Base-by-base conservation (phyloP, 1,140 invertebrate genomes). In the Matsumurasca onukii region DNA sequence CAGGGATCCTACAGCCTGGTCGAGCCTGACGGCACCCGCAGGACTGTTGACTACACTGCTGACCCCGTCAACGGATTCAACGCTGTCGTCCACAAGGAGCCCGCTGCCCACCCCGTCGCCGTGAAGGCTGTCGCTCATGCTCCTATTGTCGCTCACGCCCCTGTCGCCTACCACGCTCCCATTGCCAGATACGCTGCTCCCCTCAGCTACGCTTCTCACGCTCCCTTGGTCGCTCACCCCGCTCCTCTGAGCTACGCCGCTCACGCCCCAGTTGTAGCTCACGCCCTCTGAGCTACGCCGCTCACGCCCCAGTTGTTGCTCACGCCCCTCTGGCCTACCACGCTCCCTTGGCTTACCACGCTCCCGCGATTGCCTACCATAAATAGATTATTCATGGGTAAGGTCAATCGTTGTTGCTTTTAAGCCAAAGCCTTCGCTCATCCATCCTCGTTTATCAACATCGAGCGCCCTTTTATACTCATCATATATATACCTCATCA, bases 111-210 rank as follows among this genome's bases (percentile, higher is more conserved):
- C 25, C 55, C 55, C 25, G 55, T 59, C 3, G 75, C 78, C 0
- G 77, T 82, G 31, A 78, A 80, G 67, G 78, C 63, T 17, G 65
- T 66, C 51, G 67, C 67, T 15, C 71, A 65, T 27, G 68, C 69
- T 12, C 25, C 29, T 1, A 48, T 66, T n/a, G 65, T 30, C 34
- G 29, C 5, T n/a, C 51, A 66, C 25, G 61, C 34, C 12, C 52
- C 72, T 51, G 22, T 61, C 20, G 15, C 49, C 24, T 2, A 5
- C 31, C 55, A 57, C 24, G 68, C 68, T 64, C 34, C 24, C 1
- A 61, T 57, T 24, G 24, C n/a, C n/a, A 27, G 13, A 13, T 1
- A 1, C 25, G 51, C 31, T 25, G 20, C 34, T 3, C 31, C 17
- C 39, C 48, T 30, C 2, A 12, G 3, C 25, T 13, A 1, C 59